Evolutionary conservation across 37 sponge, comb jelly and placozoan species (phyloP).

Genomic region (Beroe ovata): DNA sequence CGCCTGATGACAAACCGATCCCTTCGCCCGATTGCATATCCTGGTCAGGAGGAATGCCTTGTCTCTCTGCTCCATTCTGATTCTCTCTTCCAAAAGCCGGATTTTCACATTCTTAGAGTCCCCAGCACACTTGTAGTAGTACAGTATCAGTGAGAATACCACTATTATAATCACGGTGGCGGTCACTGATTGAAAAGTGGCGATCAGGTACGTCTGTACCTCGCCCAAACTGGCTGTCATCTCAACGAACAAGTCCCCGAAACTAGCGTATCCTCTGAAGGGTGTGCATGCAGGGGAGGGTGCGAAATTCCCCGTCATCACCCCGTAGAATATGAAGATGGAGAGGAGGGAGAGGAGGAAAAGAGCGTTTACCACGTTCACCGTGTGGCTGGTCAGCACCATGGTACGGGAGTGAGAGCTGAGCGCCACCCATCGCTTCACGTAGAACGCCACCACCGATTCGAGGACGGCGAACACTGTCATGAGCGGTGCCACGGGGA

Average conservation of each 20-base stretch:
- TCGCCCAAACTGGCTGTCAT: conserved; percentile 21
- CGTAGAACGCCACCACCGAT: conserved; percentile 20
- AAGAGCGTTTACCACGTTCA: conserved; percentile 49
- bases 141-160: conserved; percentile 17
- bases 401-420: neutral
- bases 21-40: neutral
- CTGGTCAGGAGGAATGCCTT: conserved; percentile 12
- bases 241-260: neutral
- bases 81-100: conserved; percentile 34
- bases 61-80: conserved; percentile 8
- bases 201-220: neutral
- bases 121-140: conserved; percentile 55
- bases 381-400: conserved; percentile 30
- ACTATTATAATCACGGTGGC: conserved; percentile 47
- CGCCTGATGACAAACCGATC: neutral
- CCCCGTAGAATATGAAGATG: conserved; percentile 45
- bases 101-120: conserved; percentile 1
- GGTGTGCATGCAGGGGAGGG: conserved; percentile 11
- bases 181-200: neutral
- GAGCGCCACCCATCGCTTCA: conserved; percentile 30
- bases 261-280: conserved; percentile 23
- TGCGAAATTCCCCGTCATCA: conserved; percentile 9
- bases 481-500: conserved; percentile 44
- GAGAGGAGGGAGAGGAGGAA: conserved; percentile 63
- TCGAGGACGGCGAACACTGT: conserved; percentile 42